These are phyloP conservation scores for Bolinopsis microptera DNA, from an alignment of 37 sponge, comb jelly and placozoan species.

Conservation along the genomic window DNA sequence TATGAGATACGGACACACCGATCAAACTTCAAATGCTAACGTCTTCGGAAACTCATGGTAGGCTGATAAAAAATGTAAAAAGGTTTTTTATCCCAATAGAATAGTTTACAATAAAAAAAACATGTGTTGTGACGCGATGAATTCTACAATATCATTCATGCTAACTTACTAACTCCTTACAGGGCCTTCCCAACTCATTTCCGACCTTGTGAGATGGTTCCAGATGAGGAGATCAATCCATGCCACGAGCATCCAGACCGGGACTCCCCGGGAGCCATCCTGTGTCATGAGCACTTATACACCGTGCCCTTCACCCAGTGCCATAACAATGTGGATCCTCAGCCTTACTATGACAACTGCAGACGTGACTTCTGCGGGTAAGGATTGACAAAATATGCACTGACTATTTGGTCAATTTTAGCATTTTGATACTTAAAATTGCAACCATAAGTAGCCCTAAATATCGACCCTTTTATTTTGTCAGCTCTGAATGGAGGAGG, in stretches of 20 bases:
- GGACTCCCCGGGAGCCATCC: background rate
- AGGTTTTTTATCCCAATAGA: too few species aligned
- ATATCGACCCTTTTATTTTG: too few species aligned
- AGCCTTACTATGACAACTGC: slow-evolving; percentile 35
- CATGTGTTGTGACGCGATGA: too few species aligned
- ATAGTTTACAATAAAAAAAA: too few species aligned
- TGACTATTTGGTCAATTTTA: too few species aligned
- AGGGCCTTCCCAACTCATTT: background rate
- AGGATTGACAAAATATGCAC: too few species aligned
- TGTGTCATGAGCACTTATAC: slow-evolving; percentile 9
- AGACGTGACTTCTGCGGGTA: slow-evolving; percentile 37
- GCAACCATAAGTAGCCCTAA: too few species aligned
- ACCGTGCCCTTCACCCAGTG: slow-evolving; percentile 53
- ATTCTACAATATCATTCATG: too few species aligned
- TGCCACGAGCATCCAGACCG: background rate
- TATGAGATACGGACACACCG: slow-evolving; percentile 12
- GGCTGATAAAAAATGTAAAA: too few species aligned
- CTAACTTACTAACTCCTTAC: background rate
- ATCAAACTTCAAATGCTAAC: background rate
- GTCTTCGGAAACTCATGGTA: slow-evolving; percentile 59
- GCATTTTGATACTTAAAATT: too few species aligned
- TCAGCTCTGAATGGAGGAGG: slow-evolving; percentile 30
- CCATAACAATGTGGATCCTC: background rate
- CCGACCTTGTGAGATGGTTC: background rate
- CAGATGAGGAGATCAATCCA: background rate